Conservation (phyloP, 1,140 invertebrate genomes). For the Heliconius congener region DNA sequence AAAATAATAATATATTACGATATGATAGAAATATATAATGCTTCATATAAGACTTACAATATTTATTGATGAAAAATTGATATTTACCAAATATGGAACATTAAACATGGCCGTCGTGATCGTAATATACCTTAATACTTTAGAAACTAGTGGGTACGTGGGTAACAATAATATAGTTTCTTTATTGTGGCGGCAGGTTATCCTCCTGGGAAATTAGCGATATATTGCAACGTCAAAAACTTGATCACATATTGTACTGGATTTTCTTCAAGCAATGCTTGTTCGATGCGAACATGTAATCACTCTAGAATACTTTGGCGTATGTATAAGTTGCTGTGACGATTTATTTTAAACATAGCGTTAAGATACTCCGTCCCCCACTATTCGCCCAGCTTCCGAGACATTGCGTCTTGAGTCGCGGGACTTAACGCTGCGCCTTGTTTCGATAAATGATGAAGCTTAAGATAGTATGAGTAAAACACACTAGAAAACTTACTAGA, state of each 20-base stretch:
- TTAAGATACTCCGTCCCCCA: neutral
- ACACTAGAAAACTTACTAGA: too few relatives aligned
- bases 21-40: neutral
- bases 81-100: slow-evolving; percentile 9
- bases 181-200: slow-evolving; percentile 71
- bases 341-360: neutral
- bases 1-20: neutral
- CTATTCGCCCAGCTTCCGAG: too few relatives aligned
- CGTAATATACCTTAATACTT: slow-evolving; percentile 38
- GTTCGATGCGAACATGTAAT: slow-evolving; percentile 22
- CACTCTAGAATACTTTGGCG: neutral
- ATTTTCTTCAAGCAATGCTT: slow-evolving; percentile 52
- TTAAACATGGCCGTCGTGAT: slow-evolving; percentile 20
- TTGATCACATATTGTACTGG: slow-evolving; percentile 70
- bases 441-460: too few relatives aligned
- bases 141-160: slow-evolving; percentile 47
- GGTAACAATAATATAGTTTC: slow-evolving; percentile 72
- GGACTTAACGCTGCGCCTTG: too few relatives aligned
- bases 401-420: too few relatives aligned
- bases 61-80: neutral
- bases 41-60: neutral
- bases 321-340: neutral
- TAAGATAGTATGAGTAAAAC: too few relatives aligned
- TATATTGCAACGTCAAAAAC: slow-evolving; percentile 74
- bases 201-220: slow-evolving; percentile 72